A percentile compares a stretch with the other conserved stretches of the same genome.
Conservation (phyloP, 1,140 invertebrate species). For the Theocolax elegans region DNA sequence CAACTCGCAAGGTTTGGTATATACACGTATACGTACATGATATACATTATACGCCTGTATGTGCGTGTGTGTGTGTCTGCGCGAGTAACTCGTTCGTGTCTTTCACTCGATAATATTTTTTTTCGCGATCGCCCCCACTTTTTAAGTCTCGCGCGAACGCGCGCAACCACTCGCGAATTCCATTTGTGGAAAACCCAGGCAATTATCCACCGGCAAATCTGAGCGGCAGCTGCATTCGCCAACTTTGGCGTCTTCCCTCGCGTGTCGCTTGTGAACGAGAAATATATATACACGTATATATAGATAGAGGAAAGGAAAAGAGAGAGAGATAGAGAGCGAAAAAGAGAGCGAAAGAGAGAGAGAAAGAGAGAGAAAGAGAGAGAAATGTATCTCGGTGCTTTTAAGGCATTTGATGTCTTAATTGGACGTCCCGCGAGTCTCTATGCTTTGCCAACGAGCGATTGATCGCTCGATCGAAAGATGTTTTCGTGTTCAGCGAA, state of each 20-base stretch:
- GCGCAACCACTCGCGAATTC: slow-evolving; percentile 44
- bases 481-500: not conserved
- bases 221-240: slow-evolving; percentile 58
- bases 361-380: not conserved
- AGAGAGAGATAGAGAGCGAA: too few relatives aligned
- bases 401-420: slow-evolving; percentile 59
- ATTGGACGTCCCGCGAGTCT: slow-evolving; percentile 50
- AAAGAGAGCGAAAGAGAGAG: not conserved
- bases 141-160: not conserved
- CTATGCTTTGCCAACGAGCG: not conserved
- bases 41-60: not conserved
- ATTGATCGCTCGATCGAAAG: not conserved
- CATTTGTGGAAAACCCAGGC: slow-evolving; percentile 65
- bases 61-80: not conserved
- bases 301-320: too few relatives aligned
- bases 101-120: too few relatives aligned
- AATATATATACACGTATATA: too few relatives aligned
- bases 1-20: slow-evolving; percentile 42
- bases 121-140: slow-evolving; percentile 45
- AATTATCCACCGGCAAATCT: slow-evolving; percentile 65
- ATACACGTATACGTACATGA: too few relatives aligned
- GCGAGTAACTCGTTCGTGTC: slow-evolving; percentile 44
- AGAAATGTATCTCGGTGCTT: not conserved
- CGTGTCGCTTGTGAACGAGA: slow-evolving; percentile 39
- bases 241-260: slow-evolving; percentile 52